Conservation (phyloP, 2,888 invertebrate genomes). For the Trachelus troglodyta region DNA sequence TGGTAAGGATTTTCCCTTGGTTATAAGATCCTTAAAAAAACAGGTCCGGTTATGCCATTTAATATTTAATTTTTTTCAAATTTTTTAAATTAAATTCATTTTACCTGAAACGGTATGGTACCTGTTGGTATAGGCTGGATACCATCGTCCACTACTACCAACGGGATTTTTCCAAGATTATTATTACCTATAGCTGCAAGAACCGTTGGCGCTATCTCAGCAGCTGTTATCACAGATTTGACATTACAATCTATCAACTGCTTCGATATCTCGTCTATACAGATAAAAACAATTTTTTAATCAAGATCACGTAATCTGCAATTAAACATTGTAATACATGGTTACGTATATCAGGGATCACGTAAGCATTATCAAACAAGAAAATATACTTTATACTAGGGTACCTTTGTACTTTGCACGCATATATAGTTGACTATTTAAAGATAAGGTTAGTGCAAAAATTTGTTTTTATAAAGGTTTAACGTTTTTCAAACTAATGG, state of each 20-base stretch:
- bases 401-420: too few relatives aligned
- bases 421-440: too few relatives aligned
- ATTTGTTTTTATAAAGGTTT: too few relatives aligned
- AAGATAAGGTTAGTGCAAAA: too few relatives aligned
- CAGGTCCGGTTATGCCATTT: too few relatives aligned
- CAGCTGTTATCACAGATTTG: constrained; percentile 74
- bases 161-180: constrained; percentile 30
- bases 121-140: constrained; percentile 67
- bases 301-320: not conserved
- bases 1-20: constrained; percentile 51
- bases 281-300: constrained; percentile 14
- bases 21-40: constrained; percentile 50
- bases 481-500: not conserved
- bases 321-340: not conserved
- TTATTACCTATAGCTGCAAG: constrained; percentile 57
- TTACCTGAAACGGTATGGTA: constrained; percentile 71
- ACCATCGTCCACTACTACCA: constrained; percentile 61
- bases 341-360: not conserved
- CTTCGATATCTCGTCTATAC: constrained; percentile 78
- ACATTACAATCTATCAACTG: constrained; percentile 74
- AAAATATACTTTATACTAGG: not conserved
- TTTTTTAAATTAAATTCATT: not conserved
- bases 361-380: not conserved
- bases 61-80: too few relatives aligned
- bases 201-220: constrained; percentile 69